These are phyloP conservation scores for Alethe diademata DNA, from an alignment of 2,113 vertebrate genomes.

Conservation along the genomic window DNA sequence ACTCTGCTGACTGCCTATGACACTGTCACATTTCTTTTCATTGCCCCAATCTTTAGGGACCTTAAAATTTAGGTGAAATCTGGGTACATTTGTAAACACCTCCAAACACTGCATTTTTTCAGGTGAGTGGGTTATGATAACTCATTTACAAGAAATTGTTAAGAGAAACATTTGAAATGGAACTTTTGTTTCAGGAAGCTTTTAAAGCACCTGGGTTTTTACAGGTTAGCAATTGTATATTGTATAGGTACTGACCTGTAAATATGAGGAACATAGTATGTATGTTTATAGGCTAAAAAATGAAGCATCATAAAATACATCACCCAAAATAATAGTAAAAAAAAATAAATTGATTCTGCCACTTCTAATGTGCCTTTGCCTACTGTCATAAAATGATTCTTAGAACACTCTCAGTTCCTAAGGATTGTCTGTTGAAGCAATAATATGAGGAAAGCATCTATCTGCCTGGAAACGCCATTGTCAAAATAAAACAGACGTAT, in stretches of 20 bases:
- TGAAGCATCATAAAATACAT: not conserved
- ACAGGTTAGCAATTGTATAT: not conserved
- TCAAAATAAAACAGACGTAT: not conserved
- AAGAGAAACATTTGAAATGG: not conserved
- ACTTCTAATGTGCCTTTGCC: not conserved
- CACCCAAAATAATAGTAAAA: not conserved
- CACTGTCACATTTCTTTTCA: not conserved
- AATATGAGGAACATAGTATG: not conserved
- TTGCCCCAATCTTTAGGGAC: not conserved
- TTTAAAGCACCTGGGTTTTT: not conserved
- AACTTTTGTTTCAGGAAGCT: not conserved
- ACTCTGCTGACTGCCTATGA: not conserved
- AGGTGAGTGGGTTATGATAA: not conserved
- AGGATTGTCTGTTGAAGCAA: not conserved
- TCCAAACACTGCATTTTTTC: not conserved
- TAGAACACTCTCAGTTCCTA: not conserved
- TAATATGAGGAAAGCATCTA: not conserved
- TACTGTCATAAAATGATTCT: not conserved
- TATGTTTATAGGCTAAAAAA: not conserved
- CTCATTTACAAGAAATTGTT: not conserved
- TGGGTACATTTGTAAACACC: not conserved
- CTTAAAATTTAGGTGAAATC: not conserved
- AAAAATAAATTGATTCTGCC: not conserved
- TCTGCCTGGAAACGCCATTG: not conserved
- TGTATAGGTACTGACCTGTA: not conserved